A percentile compares a stretch with the other conserved stretches of the same genome.
Evolutionary conservation across 2,797 vertebrate genomes (phyloP).

Genomic region (Acestrorhynchus altus): DNA sequence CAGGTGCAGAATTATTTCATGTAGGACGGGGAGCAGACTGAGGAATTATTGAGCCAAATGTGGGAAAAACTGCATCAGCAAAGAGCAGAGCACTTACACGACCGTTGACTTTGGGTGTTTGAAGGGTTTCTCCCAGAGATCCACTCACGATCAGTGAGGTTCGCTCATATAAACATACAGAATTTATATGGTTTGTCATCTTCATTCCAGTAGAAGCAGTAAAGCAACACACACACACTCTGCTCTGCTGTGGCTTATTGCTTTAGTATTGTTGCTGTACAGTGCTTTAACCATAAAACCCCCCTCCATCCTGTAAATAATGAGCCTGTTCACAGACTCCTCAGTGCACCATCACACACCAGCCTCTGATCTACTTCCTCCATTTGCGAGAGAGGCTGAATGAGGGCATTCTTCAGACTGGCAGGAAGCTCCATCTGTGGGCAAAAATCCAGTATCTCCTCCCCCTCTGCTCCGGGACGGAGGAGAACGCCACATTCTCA

Average conservation of each 20-base stretch:
- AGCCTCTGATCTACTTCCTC: conserved; percentile 5
- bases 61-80: too few relatives aligned
- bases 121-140: too few relatives aligned
- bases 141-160: too few relatives aligned
- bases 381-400: conserved; percentile 2
- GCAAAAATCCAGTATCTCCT: background rate
- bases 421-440: conserved; percentile 22
- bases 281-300: background rate
- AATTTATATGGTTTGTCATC: too few relatives aligned
- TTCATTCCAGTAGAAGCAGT: too few relatives aligned
- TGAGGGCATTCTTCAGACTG: conserved; percentile 13
- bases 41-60: too few relatives aligned
- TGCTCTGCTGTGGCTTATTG: background rate
- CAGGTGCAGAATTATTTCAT: too few relatives aligned
- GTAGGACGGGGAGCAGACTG: too few relatives aligned
- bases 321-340: background rate
- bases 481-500: background rate
- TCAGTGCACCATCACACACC: background rate
- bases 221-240: too few relatives aligned
- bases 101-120: too few relatives aligned
- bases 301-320: background rate
- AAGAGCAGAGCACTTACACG: too few relatives aligned
- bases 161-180: too few relatives aligned
- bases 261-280: background rate
- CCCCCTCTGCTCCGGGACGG: background rate